Percentiles rank a stretch among this genome's conserved stretches.
Evolutionary conservation across 2,888 invertebrate species (phyloP).

Genomic region (Entomobrya proxima): DNA sequence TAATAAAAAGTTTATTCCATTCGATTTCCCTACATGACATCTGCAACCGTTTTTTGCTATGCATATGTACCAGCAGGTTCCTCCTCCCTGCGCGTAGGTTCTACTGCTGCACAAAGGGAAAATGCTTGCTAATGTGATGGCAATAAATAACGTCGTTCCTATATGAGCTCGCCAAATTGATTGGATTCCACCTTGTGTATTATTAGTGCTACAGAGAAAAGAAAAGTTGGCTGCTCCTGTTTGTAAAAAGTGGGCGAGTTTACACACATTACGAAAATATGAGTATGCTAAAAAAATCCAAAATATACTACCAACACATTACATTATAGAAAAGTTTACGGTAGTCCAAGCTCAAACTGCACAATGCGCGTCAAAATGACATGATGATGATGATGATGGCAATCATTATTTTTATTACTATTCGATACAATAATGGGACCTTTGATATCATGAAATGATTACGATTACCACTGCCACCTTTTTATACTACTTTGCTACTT

Average conservation of each 20-base stretch:
- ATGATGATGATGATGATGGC: background rate
- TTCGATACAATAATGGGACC: constrained; percentile 1
- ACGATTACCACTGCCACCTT: background rate
- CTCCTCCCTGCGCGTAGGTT: background rate
- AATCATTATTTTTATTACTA: background rate
- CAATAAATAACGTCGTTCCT: constrained; percentile 38
- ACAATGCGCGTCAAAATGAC: background rate
- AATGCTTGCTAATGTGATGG: constrained; percentile 12
- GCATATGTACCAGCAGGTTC: background rate
- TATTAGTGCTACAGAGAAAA: background rate
- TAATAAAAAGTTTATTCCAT: constrained; percentile 18
- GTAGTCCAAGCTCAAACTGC: background rate
- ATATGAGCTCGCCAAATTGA: background rate
- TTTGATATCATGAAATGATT: background rate
- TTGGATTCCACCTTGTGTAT: background rate
- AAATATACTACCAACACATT: too few species aligned
- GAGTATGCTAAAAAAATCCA: too few species aligned
- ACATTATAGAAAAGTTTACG: background rate
- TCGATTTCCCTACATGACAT: background rate
- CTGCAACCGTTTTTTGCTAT: background rate
- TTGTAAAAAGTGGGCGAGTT: too few species aligned
- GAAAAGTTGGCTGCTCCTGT: background rate
- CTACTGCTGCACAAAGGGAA: background rate
- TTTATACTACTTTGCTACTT: background rate
- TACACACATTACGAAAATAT: too few species aligned